Percentiles rank a stretch among this genome's conserved stretches.
These are phyloP conservation scores for Plemyria rubiginata DNA, from an alignment of 2,888 invertebrate genomes.

Conservation along the genomic window DNA sequence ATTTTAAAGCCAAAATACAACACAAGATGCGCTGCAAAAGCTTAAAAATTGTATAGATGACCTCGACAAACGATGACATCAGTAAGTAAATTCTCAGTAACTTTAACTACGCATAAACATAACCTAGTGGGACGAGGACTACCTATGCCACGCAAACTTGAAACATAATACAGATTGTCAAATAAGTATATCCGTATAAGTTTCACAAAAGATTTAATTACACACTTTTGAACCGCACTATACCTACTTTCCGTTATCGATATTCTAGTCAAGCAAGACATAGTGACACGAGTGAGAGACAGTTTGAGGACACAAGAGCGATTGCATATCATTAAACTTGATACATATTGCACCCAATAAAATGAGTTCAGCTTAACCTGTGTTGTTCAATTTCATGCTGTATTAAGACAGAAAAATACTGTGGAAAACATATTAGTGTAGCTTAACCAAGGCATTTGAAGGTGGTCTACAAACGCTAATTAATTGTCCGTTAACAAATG, in stretches of 20 bases:
- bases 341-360: slow-evolving; percentile 11
- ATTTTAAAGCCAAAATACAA: not conserved
- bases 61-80: slow-evolving; percentile 18
- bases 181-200: slow-evolving; percentile 15
- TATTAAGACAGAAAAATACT: too few species aligned
- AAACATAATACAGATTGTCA: slow-evolving; percentile 14
- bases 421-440: too few species aligned
- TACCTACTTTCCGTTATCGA: slow-evolving; percentile 43
- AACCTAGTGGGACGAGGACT: not conserved
- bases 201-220: slow-evolving; percentile 44
- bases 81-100: slow-evolving; percentile 9
- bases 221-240: slow-evolving; percentile 40
- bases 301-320: slow-evolving; percentile 49
- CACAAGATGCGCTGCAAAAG: not conserved
- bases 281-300: slow-evolving; percentile 41
- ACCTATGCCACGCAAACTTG: slow-evolving; percentile 6
- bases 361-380: not conserved
- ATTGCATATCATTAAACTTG: slow-evolving; percentile 37
- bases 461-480: not conserved
- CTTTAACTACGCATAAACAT: not conserved
- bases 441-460: not conserved
- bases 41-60: not conserved
- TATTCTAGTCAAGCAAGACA: slow-evolving; percentile 45
- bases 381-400: not conserved
- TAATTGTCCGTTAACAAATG: not conserved